Evolutionary conservation across 2,797 vertebrate genomes (phyloP).

Genomic region (Thripadectes ignobilis): DNA sequence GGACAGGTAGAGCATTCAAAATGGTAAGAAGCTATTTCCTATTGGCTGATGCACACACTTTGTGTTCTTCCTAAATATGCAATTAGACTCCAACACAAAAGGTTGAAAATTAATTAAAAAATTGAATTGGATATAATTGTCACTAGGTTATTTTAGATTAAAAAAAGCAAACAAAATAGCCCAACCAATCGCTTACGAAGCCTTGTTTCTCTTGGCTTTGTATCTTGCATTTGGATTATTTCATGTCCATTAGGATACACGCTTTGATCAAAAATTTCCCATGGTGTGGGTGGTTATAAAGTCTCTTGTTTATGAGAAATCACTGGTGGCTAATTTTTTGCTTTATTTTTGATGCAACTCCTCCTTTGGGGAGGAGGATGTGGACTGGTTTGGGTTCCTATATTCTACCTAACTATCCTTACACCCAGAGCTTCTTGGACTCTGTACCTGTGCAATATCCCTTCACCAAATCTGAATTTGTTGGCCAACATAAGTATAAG

Average conservation of each 20-base stretch:
- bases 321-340: background rate
- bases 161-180: too few relatives aligned
- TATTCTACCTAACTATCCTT: background rate
- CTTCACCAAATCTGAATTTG: background rate
- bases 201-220: background rate
- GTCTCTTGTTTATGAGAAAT: background rate
- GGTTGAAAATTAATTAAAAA: background rate
- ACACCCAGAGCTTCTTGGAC: background rate
- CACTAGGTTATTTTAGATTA: background rate
- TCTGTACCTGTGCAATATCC: background rate
- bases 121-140: background rate
- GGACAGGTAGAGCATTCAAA: background rate
- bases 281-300: background rate
- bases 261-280: slow-evolving; percentile 5
- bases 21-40: background rate
- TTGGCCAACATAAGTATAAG: background rate
- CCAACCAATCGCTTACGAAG: background rate
- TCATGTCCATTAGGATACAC: background rate
- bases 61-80: background rate
- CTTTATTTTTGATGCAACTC: background rate
- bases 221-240: background rate
- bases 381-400: background rate
- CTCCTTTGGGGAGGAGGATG: background rate
- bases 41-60: background rate
- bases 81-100: background rate